phyloP scores from a whole-genome alignment of 2,888 invertebrate genomes.

The Eulithis testata region DNA sequence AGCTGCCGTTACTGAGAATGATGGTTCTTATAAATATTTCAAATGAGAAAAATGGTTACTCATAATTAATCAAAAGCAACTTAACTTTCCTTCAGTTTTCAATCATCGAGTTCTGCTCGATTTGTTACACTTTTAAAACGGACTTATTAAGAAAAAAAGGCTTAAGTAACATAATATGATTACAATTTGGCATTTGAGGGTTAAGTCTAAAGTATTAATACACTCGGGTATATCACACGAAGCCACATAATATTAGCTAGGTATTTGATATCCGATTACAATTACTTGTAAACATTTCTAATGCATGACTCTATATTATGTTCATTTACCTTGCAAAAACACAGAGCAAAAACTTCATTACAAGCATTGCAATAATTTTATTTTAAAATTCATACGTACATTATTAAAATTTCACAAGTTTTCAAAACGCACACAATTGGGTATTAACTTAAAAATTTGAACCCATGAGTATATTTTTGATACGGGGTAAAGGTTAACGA shows the following conservation, averaged over 20 bases:
- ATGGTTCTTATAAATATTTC: too few species aligned
- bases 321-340: background rate
- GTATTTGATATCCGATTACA: background rate
- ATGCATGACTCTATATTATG: background rate
- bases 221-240: constrained; percentile 13
- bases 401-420: background rate
- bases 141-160: too few species aligned
- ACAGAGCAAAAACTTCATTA: constrained; percentile 1
- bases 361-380: constrained; percentile 5
- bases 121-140: too few species aligned
- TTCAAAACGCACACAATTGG: background rate
- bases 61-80: too few species aligned
- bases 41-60: too few species aligned
- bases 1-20: too few species aligned
- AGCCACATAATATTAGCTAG: constrained; percentile 4
- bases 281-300: background rate
- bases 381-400: background rate
- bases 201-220: constrained; percentile 10
- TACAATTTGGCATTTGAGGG: constrained; percentile 4
- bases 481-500: too few species aligned
- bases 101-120: too few species aligned
- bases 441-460: too few species aligned
- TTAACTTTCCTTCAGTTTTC: too few species aligned
- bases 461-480: too few species aligned
- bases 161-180: too few species aligned